Evolutionary conservation across 2,797 vertebrate species (phyloP), one percentile per base, ranked within the genome.

Genomic region (Sebastolobus alascanus): DNA sequence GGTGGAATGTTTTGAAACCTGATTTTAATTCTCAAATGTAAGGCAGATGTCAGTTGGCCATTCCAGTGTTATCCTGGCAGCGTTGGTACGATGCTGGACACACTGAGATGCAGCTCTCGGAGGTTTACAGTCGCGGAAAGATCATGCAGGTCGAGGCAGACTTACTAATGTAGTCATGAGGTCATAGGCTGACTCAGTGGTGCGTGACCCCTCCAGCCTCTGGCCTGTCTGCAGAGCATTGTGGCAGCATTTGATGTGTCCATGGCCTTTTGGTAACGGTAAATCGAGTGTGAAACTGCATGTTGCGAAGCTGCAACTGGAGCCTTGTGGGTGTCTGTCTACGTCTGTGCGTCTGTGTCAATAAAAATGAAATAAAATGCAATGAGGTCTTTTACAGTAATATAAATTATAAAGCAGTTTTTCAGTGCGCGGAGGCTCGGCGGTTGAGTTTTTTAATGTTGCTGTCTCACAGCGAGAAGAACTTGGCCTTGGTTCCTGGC

Each of bases 231-330:
- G 63, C 16, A 22, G 29, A 79, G 80, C 73, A 60, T n/a, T 74
- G 76, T 80, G 84, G 89, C 84, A 85, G 77, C 65, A 77, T 86
- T 84, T 66, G 76, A 90, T 89, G 77, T 75, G 77, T 76, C 66
- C 79, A 38, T 69, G 79, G 83, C 77, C 79, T 84, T 84, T 84
- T 81, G 91, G 84, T 84, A 22, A 73, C 18, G 67, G 79, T 82
- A 91, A 93, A 93, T 92, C 83, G 87, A 88, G 79, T 89, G 89
- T 94, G 86, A 93, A 94, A 89, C 71, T 88, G 85, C 73, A 87
- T 77, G 83, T 75, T 82, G 82, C 52, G 33, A 68, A 52, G 84
- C 86, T 87, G 73, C 76, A 79, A 79, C 84, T 87, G 84, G 89
- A 92, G 86, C 84, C 89, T 77, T 91, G 89, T 54, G 85, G 86